phyloP scores from a whole-genome alignment of 2,888 invertebrate genomes.

The Thelaira solivaga region DNA sequence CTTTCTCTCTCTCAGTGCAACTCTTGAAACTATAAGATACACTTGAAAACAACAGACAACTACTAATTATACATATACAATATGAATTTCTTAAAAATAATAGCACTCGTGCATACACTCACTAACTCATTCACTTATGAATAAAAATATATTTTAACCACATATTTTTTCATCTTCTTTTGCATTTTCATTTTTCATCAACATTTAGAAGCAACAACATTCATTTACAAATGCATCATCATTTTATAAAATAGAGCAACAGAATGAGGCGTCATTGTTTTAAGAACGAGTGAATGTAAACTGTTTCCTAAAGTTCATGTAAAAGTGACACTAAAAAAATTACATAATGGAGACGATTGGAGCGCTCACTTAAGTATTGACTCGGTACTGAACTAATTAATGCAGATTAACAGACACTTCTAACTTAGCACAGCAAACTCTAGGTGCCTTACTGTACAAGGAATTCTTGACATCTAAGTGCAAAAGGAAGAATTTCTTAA shows the following conservation, averaged over 20 bases:
- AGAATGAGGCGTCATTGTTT: constrained; percentile 11
- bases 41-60: constrained; percentile 26
- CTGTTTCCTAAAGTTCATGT: neutral
- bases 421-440: too few relatives aligned
- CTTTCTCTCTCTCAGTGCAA: neutral
- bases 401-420: too few relatives aligned
- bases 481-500: too few relatives aligned
- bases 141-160: neutral
- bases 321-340: too few relatives aligned
- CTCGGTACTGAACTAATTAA: too few relatives aligned
- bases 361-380: too few relatives aligned
- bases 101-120: neutral
- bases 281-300: neutral
- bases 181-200: too few relatives aligned
- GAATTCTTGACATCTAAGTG: too few relatives aligned
- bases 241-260: neutral
- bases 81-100: neutral
- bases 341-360: too few relatives aligned
- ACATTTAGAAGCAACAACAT: neutral
- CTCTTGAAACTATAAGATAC: neutral
- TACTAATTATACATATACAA: constrained; percentile 40
- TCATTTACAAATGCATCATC: neutral
- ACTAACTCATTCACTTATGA: neutral
- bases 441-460: too few relatives aligned
- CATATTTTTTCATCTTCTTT: too few relatives aligned